Evolutionary conservation across 2,888 invertebrate genomes (phyloP), one percentile per base, ranked within the genome.

Genomic region (Netelia melanura): DNA sequence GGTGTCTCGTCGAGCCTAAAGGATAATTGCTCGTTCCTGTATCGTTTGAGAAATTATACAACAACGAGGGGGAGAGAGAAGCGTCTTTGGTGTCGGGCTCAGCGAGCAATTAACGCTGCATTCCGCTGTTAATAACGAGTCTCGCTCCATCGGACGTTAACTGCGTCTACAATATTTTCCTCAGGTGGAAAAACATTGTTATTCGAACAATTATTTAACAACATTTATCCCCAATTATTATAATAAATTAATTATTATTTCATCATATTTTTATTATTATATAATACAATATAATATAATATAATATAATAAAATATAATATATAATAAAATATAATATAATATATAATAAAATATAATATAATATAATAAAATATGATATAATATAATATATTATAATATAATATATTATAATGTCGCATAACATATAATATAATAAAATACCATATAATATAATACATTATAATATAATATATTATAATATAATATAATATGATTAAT

Each of bases 21-120:
- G 1, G 48, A 48, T 48, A 48, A 48, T 14, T 48, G 14, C 48
- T 10, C 48, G 48, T 48, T 43, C 38, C 38, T 38, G 58, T 67
- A 84, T 77, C 81, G 77, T 81, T 84, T 84, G 81, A 84, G 67
- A 67, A 56, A 48, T 58, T 75, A 68, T 67, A 67, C 23, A 48
- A 10, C 70, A 48, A 71, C 52, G 79, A 48, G 52, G 54, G 17
- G 23, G 25, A 48, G 30, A 43, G 54, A 11, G 58, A 58, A 23
- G 84, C 56, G 38, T 70, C 5, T 56, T 17, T 58, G n/a, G 75
- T 43, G 5, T 61, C 23, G 58, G 65, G 84, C 80, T 77, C 81
- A 77, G 38, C 75, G 86, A 85, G 83, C 85, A 85, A 86, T 85
- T 85, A 81, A 67, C 85, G 58, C 62, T 62, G 67, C 72, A 72